A percentile compares a stretch with the other conserved stretches of the same genome.
Evolutionary conservation across 2,797 vertebrate species (phyloP).

Genomic region (Petrocephalus sullivani): DNA sequence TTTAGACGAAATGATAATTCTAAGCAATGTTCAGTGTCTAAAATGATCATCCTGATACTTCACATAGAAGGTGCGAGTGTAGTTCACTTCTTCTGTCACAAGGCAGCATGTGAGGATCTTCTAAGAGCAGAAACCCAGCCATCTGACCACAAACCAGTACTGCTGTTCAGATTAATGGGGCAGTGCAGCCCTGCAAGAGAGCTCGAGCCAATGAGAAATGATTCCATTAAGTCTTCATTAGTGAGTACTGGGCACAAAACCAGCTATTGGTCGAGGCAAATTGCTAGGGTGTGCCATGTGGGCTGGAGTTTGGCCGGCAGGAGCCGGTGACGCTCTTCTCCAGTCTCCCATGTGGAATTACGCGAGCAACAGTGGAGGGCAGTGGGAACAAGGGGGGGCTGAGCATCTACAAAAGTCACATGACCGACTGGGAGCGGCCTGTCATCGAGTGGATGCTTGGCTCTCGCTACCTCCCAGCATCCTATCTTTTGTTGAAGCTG

Average conservation of each 20-base stretch:
- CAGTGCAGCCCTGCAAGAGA: slow-evolving; percentile 46
- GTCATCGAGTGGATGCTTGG: neutral
- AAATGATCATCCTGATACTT: neutral
- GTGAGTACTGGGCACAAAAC: slow-evolving; percentile 68
- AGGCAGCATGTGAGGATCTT: neutral
- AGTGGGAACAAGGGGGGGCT: neutral
- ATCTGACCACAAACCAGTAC: slow-evolving; percentile 50
- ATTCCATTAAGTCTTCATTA: slow-evolving; percentile 74
- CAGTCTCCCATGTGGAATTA: neutral
- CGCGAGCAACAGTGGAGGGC: neutral
- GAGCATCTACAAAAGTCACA: neutral
- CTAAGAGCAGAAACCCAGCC: neutral
- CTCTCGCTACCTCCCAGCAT: neutral
- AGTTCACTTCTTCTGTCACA: neutral
- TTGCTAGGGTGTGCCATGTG: slow-evolving; percentile 58
- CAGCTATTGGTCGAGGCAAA: slow-evolving; percentile 70
- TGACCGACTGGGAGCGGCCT: neutral
- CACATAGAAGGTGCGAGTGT: neutral
- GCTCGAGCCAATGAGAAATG: slow-evolving; percentile 52
- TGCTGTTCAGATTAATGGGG: slow-evolving; percentile 54
- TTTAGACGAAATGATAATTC: neutral
- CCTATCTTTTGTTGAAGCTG: slow-evolving; percentile 4
- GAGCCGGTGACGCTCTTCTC: slow-evolving; percentile 40
- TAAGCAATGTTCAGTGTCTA: neutral
- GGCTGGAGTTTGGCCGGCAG: slow-evolving; percentile 63